Percentiles rank a stretch among this genome's conserved stretches.
These are phyloP conservation scores for Malthinus seriepunctatus DNA, from an alignment of 2,888 invertebrate species.

Conservation along the genomic window DNA sequence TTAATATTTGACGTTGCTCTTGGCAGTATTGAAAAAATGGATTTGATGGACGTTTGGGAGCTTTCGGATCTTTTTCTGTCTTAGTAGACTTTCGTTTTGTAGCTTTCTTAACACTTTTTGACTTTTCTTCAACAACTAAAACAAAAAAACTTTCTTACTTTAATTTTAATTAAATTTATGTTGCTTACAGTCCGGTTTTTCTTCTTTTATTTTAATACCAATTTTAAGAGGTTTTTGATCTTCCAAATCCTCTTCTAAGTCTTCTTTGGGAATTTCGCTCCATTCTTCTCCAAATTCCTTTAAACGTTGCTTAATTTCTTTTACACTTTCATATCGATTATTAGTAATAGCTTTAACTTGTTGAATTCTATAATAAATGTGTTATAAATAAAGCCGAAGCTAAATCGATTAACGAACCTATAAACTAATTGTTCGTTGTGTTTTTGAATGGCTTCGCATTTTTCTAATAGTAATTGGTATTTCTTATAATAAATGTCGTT, in stretches of 20 bases:
- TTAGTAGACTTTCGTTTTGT: constrained; percentile 64
- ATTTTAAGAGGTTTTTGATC: constrained; percentile 19
- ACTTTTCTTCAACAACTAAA: constrained; percentile 33
- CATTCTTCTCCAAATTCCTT: constrained; percentile 74
- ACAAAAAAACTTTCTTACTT: constrained; percentile 41
- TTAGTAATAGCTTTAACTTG: constrained; percentile 71
- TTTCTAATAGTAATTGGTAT: constrained; percentile 71
- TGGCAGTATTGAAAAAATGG: constrained; percentile 82
- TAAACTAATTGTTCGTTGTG: constrained; percentile 75
- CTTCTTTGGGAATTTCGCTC: constrained; percentile 50
- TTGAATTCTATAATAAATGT: constrained; percentile 61
- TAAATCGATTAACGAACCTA: constrained; percentile 52
- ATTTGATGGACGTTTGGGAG: constrained; percentile 78
- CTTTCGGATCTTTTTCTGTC: constrained; percentile 69
- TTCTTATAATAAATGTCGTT: constrained; percentile 74
- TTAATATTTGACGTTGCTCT: constrained; percentile 73
- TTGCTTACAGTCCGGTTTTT: constrained; percentile 14
- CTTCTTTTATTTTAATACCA: constrained; percentile 16
- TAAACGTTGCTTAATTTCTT: constrained; percentile 68
- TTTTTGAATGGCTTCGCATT: constrained; percentile 77
- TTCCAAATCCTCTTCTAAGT: constrained; percentile 44
- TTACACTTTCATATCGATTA: constrained; percentile 69
- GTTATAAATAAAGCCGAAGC: neutral
- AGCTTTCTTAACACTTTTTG: constrained; percentile 48
- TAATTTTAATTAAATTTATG: constrained; percentile 21